phyloP scores from a whole-genome alignment of 2,797 vertebrate genomes.

The Otolemur crassicaudatus region DNA sequence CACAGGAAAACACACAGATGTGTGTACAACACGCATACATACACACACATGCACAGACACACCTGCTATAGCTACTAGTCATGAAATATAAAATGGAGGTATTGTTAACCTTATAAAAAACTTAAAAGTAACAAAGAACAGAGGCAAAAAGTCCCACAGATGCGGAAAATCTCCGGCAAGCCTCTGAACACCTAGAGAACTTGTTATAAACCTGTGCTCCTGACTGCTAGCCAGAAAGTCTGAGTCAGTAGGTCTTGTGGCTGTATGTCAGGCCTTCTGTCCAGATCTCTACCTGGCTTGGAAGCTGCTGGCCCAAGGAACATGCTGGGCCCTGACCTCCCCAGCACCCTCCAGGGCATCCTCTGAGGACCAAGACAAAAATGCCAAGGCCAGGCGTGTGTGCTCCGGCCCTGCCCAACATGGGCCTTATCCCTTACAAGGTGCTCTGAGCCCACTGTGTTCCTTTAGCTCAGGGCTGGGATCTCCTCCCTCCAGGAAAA shows the following conservation, averaged over 20 bases:
- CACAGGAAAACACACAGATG: not conserved
- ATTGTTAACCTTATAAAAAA: not conserved
- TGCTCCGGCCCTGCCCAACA: not conserved
- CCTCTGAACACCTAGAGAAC: not conserved
- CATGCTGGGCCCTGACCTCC: not conserved
- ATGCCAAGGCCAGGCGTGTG: rapidly evolving
- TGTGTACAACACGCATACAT: not conserved
- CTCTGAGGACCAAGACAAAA: not conserved
- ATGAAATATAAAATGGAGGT: not conserved
- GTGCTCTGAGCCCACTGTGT: not conserved
- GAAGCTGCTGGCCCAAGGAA: not conserved
- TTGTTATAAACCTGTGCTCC: not conserved
- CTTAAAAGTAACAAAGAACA: not conserved
- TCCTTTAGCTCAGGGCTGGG: not conserved
- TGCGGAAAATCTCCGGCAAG: not conserved
- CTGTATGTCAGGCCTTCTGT: constrained; percentile 30
- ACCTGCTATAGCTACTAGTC: not conserved
- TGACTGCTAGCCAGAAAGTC: constrained; percentile 33
- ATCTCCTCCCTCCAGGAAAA: not conserved
- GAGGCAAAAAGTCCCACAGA: not conserved
- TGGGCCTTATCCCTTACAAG: too few species aligned
- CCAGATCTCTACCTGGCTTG: not conserved
- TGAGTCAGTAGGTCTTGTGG: not conserved
- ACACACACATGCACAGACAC: not conserved
- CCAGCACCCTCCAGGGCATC: not conserved